phyloP scores from a whole-genome alignment of 2,797 vertebrate species.

The Tragelaphus eurycerus region DNA sequence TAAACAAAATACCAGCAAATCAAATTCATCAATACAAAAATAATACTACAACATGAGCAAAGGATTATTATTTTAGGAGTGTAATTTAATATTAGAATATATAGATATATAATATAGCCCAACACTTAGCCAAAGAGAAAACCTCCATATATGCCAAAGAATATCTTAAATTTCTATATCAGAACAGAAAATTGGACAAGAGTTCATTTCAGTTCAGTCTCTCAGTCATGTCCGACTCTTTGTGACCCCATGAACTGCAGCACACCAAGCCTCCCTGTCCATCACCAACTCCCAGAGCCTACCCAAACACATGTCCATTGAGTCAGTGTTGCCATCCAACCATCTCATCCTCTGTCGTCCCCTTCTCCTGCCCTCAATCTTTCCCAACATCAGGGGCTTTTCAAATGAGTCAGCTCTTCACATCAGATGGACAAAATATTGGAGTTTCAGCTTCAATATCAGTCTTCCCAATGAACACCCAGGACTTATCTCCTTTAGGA shows the following conservation, averaged over 20 bases:
- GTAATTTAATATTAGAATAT: background rate
- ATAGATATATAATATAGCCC: background rate
- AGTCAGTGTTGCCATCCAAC: background rate
- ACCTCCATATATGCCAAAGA: background rate
- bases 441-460: background rate
- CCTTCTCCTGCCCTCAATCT: background rate
- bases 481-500: background rate
- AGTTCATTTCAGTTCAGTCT: background rate
- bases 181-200: constrained; percentile 9
- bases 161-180: background rate
- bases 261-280: background rate
- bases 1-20: constrained; percentile 9
- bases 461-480: background rate
- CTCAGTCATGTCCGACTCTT: background rate
- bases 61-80: background rate
- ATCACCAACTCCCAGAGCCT: background rate
- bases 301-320: background rate
- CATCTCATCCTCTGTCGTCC: background rate
- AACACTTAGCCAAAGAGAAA: constrained; percentile 1
- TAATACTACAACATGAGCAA: background rate
- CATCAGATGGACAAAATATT: background rate
- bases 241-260: background rate
- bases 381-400: background rate
- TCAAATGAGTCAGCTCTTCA: background rate
- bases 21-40: background rate